phyloP scores from a whole-genome alignment of 2,113 vertebrate species.

The Eulemur macaco region DNA sequence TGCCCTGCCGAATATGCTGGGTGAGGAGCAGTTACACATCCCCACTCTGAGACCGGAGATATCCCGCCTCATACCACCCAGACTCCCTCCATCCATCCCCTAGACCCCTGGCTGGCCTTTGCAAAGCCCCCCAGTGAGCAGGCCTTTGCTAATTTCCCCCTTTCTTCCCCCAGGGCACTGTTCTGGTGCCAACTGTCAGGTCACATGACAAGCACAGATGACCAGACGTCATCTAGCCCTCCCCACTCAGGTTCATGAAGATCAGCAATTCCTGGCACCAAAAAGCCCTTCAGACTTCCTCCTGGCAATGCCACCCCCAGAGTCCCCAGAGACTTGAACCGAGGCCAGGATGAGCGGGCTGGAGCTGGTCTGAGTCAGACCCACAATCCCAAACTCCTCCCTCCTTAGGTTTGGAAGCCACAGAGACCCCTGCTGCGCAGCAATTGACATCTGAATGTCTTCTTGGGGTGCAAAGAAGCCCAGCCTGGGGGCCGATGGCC shows the following conservation, averaged over 20 bases:
- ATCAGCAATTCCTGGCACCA: neutral
- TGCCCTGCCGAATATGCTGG: neutral
- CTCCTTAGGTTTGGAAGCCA: conserved; percentile 6
- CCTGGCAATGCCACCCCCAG: neutral
- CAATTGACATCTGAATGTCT: neutral
- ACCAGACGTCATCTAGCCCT: neutral
- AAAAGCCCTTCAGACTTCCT: conserved; percentile 17
- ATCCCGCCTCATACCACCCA: neutral
- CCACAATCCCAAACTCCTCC: neutral
- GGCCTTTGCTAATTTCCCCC: neutral
- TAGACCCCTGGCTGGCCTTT: conserved; percentile 26
- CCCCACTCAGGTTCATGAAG: neutral
- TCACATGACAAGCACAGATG: neutral
- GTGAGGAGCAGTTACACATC: neutral
- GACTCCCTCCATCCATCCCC: neutral
- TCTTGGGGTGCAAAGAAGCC: neutral
- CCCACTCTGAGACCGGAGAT: neutral
- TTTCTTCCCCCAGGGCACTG: neutral
- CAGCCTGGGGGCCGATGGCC: neutral
- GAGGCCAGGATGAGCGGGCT: neutral
- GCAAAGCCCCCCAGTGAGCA: neutral
- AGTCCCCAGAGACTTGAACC: neutral
- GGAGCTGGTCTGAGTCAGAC: neutral
- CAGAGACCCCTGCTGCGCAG: neutral
- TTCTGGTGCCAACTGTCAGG: neutral